These are phyloP conservation scores for Dysidea cf. avara DNA, from an alignment of 37 sponge, comb jelly and placozoan genomes.

Conservation along the genomic window DNA sequence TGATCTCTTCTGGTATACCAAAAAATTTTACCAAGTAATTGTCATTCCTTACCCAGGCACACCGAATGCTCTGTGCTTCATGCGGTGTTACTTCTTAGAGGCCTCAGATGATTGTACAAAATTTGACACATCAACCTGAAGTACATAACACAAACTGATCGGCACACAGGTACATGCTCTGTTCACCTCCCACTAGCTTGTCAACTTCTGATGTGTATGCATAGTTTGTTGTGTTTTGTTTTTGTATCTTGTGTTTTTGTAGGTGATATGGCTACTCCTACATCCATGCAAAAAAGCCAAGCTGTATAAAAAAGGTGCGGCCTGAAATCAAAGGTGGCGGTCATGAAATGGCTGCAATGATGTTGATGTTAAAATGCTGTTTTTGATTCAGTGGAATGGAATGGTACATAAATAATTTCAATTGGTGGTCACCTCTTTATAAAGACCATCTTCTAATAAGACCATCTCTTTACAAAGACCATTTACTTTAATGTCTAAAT, in stretches of 20 bases:
- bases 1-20: slow-evolving; percentile 39
- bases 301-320: slow-evolving; percentile 71
- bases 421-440: no score
- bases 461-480: no score
- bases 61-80: slow-evolving; percentile 82
- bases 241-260: no score
- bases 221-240: no score
- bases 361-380: not conserved
- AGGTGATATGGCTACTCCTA: no score
- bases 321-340: slow-evolving; percentile 6
- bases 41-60: slow-evolving; percentile 72
- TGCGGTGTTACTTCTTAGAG: slow-evolving; percentile 72
- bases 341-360: not conserved
- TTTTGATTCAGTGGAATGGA: no score
- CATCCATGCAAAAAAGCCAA: no score
- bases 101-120: slow-evolving; percentile 18
- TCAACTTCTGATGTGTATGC: no score
- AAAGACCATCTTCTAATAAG: no score
- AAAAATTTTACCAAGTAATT: not conserved
- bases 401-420: no score
- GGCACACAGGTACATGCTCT: no score
- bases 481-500: no score
- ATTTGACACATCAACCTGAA: slow-evolving; percentile 33
- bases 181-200: slow-evolving; percentile 6
- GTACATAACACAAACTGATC: not conserved